Evolutionary conservation across 53 echinoderm and acorn worm genomes (phyloP), one percentile per base, ranked within the genome.

Genomic region (Pentamera pediparva): DNA sequence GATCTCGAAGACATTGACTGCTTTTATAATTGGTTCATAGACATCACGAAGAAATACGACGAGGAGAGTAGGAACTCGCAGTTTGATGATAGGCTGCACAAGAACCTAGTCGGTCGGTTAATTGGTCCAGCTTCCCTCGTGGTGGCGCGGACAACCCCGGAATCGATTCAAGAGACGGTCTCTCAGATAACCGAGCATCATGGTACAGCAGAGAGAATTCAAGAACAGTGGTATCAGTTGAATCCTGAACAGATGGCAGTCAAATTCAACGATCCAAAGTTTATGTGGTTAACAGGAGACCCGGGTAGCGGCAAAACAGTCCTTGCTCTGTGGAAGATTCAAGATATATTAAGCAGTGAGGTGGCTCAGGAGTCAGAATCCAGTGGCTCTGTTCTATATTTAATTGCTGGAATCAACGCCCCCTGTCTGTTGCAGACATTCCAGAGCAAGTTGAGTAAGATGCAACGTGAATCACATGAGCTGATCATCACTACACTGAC

Each of bases 231-330:
- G 58, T 39, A 21, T 20, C 67, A 67, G 9, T 67, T 67, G 20
- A 67, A 41, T 11, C 67, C 67, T 8, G 67, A 67, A 26, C 67
- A 67, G 37, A 5, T 67, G 5, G 67, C 43, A 4, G 67, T 67
- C 47, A 43, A 26, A 9, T 41, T 31, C 27, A 28, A 24, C 0
- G 39, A 67, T 21, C 67, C 39, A 5, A 9, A 41, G 27, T 28
- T 29, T 25, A 27, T 67, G 24, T 67, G 67, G 67, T 12, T 67
- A 11, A 67, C 18, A 6, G 67, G 67, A 27, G 22, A 67, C n/a
- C 67, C 67, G 4, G 67, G 41, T 11, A 67, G 67, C 30, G 67
- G 67, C 3, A 67, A 67, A 26, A 67, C 67, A 1, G 67, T 67
- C 4, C 45, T 67, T 25, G 43, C 45, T 0, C 17, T 39, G 24